These are phyloP conservation scores for Tetragnatha montana DNA, from an alignment of 2,888 invertebrate species.

Conservation along the genomic window DNA sequence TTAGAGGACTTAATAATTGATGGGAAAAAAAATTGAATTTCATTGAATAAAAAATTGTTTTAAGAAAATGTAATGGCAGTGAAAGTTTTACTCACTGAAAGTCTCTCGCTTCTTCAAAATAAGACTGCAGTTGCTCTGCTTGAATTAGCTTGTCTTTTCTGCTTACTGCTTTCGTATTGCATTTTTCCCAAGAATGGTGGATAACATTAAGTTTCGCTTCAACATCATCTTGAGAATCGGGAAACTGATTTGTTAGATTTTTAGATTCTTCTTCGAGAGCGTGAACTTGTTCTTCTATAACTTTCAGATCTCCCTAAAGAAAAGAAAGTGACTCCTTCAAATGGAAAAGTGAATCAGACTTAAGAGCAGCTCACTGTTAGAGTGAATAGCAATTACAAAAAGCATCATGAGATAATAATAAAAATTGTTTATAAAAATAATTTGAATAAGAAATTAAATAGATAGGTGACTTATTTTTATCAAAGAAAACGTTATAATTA, in stretches of 20 bases:
- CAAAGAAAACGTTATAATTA: too few relatives aligned
- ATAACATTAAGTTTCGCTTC: slow-evolving; percentile 86
- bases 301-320: slow-evolving; percentile 86
- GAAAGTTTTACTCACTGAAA: slow-evolving; percentile 79
- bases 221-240: slow-evolving; percentile 95
- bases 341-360: too few relatives aligned
- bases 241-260: slow-evolving; percentile 88
- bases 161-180: slow-evolving; percentile 85
- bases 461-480: too few relatives aligned
- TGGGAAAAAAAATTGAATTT: too few relatives aligned
- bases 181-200: slow-evolving; percentile 87
- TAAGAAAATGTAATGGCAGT: too few relatives aligned
- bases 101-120: slow-evolving; percentile 94
- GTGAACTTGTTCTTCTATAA: slow-evolving; percentile 88
- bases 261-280: slow-evolving; percentile 80
- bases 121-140: slow-evolving; percentile 93
- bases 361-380: too few relatives aligned
- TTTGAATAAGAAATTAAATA: too few relatives aligned
- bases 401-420: too few relatives aligned
- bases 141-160: slow-evolving; percentile 89
- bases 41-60: not conserved
- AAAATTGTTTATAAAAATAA: too few relatives aligned
- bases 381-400: too few relatives aligned
- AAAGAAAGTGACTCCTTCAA: not conserved
- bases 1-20: too few relatives aligned